These are phyloP conservation scores for Thymelicus lineola DNA, from an alignment of 2,888 invertebrate species.

Conservation along the genomic window DNA sequence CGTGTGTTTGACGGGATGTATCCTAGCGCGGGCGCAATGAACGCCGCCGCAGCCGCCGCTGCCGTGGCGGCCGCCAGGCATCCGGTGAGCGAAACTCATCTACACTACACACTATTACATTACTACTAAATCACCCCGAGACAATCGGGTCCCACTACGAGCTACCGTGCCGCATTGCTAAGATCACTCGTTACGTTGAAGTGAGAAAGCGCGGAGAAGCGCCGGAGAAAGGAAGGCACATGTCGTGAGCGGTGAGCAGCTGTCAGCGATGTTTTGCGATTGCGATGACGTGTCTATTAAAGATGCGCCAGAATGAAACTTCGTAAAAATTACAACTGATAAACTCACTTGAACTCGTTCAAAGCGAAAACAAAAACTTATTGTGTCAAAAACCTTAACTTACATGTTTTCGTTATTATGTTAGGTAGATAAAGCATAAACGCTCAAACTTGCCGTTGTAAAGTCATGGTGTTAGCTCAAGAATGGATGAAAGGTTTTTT, in stretches of 20 bases:
- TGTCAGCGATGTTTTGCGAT: slow-evolving; percentile 3
- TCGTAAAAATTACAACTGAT: no score
- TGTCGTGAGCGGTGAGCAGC: not conserved
- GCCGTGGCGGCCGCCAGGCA: slow-evolving; percentile 94
- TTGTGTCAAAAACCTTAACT: not conserved
- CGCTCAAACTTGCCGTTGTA: slow-evolving; percentile 17
- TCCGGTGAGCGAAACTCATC: slow-evolving; percentile 93
- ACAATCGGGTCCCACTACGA: slow-evolving; percentile 42
- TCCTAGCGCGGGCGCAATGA: slow-evolving; percentile 93
- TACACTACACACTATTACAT: slow-evolving; percentile 40
- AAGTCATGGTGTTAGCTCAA: slow-evolving; percentile 11
- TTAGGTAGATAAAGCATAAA: not conserved
- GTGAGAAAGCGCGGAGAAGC: slow-evolving; percentile 46
- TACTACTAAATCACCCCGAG: slow-evolving; percentile 47
- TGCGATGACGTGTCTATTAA: not conserved
- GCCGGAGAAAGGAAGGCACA: slow-evolving; percentile 19
- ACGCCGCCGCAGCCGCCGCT: slow-evolving; percentile 93
- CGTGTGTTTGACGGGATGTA: slow-evolving; percentile 89
- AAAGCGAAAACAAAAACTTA: not conserved
- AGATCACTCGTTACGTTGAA: slow-evolving; percentile 42
- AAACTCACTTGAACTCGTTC: not conserved
- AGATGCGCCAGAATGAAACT: not conserved
- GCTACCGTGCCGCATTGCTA: slow-evolving; percentile 43
- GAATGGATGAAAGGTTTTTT: slow-evolving; percentile 23
- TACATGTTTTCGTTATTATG: not conserved